Evolutionary conservation across 1,140 invertebrate genomes (phyloP).

Genomic region (Dendrolimus kikuchii): DNA sequence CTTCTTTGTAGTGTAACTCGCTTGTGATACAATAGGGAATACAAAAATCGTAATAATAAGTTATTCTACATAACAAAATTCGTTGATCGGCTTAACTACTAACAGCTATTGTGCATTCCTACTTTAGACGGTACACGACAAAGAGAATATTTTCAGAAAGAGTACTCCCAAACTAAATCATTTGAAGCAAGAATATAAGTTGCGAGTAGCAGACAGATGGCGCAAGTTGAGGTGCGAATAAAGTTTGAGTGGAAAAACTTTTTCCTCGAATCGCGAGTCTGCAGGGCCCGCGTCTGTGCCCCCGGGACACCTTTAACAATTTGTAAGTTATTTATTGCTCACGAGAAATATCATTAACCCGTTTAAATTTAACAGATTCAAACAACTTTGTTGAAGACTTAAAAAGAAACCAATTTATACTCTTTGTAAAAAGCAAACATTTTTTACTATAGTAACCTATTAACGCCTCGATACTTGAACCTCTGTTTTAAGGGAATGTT

Average conservation of each 20-base stretch:
- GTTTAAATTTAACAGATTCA: conserved; percentile 46
- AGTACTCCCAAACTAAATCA: conserved; percentile 66
- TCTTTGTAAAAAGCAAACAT: no score
- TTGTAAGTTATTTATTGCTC: conserved; percentile 67
- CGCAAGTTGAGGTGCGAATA: conserved; percentile 67
- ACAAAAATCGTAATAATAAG: no score
- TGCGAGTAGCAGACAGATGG: conserved; percentile 65
- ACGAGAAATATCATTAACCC: conserved; percentile 64
- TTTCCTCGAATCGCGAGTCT: conserved; percentile 55
- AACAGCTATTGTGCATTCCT: conserved; percentile 53
- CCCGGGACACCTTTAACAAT: conserved; percentile 63
- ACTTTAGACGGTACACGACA: conserved; percentile 42
- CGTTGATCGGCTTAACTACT: conserved; percentile 15
- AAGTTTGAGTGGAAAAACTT: conserved; percentile 71
- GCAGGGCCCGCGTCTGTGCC: conserved; percentile 40
- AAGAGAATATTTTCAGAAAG: conserved; percentile 64
- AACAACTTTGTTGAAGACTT: conserved; percentile 6
- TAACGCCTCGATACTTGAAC: no score
- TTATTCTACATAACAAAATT: no score
- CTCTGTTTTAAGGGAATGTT: no score
- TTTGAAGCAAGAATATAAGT: conserved; percentile 67
- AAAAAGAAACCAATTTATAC: not conserved
- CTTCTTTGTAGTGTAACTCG: no score
- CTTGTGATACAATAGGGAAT: no score
- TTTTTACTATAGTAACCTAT: no score